These are phyloP conservation scores for Heliangelus exortis DNA, from an alignment of 2,797 vertebrate species.

Conservation along the genomic window DNA sequence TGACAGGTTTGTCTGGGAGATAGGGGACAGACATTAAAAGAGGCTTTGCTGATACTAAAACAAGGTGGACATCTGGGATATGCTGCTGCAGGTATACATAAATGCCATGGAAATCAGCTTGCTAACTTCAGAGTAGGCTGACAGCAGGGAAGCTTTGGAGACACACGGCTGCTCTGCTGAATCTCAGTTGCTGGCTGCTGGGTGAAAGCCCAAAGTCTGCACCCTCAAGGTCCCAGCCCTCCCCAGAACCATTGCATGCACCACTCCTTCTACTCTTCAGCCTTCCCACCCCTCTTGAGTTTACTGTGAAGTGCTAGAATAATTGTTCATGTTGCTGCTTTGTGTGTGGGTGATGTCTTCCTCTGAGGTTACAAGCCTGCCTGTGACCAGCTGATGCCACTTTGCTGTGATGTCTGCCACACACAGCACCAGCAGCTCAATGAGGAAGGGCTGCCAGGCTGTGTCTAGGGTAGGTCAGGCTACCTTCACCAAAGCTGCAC, in stretches of 20 bases:
- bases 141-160: not conserved
- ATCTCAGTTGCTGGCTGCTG: not conserved
- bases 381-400: not conserved
- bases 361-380: not conserved
- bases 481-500: not conserved
- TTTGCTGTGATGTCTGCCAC: not conserved
- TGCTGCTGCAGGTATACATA: not conserved
- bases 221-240: rapidly evolving
- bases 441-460: not conserved
- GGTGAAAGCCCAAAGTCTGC: not conserved
- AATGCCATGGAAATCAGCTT: not conserved
- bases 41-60: not conserved
- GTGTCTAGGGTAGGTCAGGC: rapidly evolving
- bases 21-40: not conserved
- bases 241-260: not conserved
- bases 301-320: not conserved
- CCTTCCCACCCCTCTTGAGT: not conserved
- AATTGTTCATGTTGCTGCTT: rapidly evolving
- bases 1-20: not conserved
- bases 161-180: not conserved
- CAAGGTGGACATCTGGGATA: not conserved
- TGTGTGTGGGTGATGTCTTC: rapidly evolving
- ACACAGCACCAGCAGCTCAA: rapidly evolving
- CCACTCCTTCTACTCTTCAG: not conserved
- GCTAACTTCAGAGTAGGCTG: not conserved